Evolutionary conservation across 2,888 invertebrate species (phyloP).

Genomic region (Rhingia campestris): DNA sequence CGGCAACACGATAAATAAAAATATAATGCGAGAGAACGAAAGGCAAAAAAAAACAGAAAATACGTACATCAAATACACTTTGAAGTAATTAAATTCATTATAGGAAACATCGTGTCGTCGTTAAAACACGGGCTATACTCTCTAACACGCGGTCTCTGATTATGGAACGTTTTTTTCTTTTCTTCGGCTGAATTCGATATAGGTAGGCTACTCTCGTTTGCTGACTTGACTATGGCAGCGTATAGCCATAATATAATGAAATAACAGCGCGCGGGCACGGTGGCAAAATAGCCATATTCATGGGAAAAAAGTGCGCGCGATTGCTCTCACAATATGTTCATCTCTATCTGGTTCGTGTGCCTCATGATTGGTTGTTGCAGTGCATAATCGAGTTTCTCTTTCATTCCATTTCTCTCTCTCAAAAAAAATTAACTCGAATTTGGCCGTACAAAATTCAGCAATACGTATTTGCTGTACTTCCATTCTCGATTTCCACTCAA

Average conservation of each 20-base stretch:
- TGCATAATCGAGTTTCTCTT: neutral
- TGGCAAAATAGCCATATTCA: constrained; percentile 48
- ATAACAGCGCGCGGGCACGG: constrained; percentile 49
- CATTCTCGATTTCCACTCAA: constrained; percentile 6
- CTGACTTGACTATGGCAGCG: constrained; percentile 68
- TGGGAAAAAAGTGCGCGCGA: constrained; percentile 56
- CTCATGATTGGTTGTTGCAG: constrained; percentile 21
- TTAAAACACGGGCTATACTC: constrained; percentile 61
- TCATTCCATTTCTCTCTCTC: constrained; percentile 1
- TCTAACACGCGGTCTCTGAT: constrained; percentile 74
- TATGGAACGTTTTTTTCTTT: constrained; percentile 70
- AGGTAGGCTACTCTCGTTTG: constrained; percentile 65
- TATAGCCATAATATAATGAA: constrained; percentile 66
- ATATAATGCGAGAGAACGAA: constrained; percentile 69
- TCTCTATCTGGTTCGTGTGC: constrained; percentile 30
- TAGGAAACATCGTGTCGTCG: constrained; percentile 72
- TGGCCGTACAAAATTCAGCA: constrained; percentile 57
- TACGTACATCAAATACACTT: constrained; percentile 74
- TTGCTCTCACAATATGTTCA: constrained; percentile 22
- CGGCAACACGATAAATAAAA: constrained; percentile 71
- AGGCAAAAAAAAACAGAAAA: constrained; percentile 56
- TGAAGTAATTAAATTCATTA: constrained; percentile 75
- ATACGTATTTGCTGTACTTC: constrained; percentile 29
- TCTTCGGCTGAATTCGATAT: constrained; percentile 67
- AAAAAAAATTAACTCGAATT: constrained; percentile 15